A percentile compares a stretch with the other conserved stretches of the same genome.
Conservation (phyloP, 2,797 vertebrate species). For the Sebastes umbrosus region DNA sequence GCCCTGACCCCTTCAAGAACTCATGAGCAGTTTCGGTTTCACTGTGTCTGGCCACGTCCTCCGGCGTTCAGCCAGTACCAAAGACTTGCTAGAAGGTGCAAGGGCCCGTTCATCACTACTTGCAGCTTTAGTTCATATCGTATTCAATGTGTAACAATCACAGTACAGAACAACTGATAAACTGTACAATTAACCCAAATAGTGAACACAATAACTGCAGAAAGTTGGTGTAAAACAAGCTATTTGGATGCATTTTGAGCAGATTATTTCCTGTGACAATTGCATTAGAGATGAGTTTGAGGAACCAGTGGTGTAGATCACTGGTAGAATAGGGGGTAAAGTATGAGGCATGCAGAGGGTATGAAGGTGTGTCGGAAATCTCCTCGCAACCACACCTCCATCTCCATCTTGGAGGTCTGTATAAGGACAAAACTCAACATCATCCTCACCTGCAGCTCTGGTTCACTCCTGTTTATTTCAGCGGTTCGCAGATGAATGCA, state of each 20-base stretch:
- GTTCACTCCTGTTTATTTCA: not conserved
- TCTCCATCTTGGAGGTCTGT: not conserved
- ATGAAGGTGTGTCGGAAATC: not conserved
- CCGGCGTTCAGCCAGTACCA: not conserved
- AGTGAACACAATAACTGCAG: not conserved
- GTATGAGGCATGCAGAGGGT: no score
- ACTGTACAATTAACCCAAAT: not conserved
- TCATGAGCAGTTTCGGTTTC: not conserved
- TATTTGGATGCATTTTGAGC: not conserved
- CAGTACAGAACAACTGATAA: not conserved
- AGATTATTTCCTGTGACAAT: not conserved
- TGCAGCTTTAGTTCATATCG: not conserved
- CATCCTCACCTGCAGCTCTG: not conserved
- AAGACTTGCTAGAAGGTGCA: not conserved
- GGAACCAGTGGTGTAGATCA: no score
- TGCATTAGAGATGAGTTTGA: no score
- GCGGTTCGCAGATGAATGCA: not conserved
- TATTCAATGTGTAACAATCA: no score
- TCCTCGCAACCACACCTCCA: slow-evolving; percentile 3
- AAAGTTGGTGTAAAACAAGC: not conserved
- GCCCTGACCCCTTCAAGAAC: no score
- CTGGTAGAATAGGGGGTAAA: no score
- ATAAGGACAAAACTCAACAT: not conserved
- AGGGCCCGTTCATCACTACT: not conserved
- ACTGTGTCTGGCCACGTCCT: not conserved